A percentile compares a stretch with the other conserved stretches of the same genome.
Conservation (phyloP, 2,113 vertebrate genomes). For the Nothocercus nigrocapillus region DNA sequence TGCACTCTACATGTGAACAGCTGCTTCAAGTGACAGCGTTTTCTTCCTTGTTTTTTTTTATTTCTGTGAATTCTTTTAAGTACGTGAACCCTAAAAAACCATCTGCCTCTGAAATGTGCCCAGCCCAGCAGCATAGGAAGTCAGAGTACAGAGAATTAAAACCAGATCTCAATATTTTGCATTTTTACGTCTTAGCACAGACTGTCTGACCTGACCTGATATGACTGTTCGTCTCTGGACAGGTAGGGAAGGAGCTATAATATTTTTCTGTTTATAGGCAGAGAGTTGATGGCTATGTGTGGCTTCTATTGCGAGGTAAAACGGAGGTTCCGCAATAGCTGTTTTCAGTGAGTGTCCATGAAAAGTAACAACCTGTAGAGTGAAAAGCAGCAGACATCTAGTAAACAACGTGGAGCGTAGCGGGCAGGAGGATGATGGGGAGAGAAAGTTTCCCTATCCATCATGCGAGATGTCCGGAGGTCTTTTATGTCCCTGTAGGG, state of each 20-base stretch:
- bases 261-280: background rate
- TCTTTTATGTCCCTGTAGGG: background rate
- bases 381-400: background rate
- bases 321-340: background rate
- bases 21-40: background rate
- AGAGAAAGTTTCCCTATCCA: background rate
- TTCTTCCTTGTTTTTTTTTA: constrained; percentile 14
- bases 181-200: background rate
- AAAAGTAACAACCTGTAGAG: background rate
- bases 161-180: constrained; percentile 27
- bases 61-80: constrained; percentile 11
- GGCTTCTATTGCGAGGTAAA: background rate
- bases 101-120: constrained; percentile 43
- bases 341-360: background rate
- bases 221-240: background rate
- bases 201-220: constrained; percentile 8
- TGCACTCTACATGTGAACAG: background rate
- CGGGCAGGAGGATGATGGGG: background rate
- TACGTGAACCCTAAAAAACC: constrained; percentile 1
- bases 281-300: background rate
- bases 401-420: background rate
- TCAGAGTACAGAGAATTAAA: constrained; percentile 60
- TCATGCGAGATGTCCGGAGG: background rate
- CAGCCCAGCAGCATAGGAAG: constrained; percentile 47
- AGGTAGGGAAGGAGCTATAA: background rate